These are phyloP conservation scores for Imbricaverruca yamaguchii DNA, from an alignment of 2,888 invertebrate species.

Conservation along the genomic window DNA sequence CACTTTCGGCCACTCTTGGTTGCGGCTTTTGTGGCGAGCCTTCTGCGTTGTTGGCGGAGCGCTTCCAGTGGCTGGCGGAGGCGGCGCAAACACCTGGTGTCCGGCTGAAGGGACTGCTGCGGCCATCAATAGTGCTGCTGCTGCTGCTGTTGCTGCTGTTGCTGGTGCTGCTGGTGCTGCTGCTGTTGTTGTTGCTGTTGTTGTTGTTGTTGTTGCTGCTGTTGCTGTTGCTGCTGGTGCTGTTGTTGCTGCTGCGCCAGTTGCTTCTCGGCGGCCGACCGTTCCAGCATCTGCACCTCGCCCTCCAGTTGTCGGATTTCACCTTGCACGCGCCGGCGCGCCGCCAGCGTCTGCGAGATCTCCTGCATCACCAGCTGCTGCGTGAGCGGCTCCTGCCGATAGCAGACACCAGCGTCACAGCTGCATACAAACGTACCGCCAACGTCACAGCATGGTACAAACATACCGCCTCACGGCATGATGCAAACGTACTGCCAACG, in stretches of 20 bases:
- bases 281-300: conserved; percentile 67
- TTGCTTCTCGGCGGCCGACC: conserved; percentile 23
- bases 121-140: no score
- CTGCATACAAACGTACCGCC: neutral
- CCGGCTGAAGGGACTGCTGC: conserved; percentile 33
- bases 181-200: conserved; percentile 32
- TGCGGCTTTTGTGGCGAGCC: conserved; percentile 54
- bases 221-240: conserved; percentile 35
- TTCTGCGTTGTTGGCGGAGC: conserved; percentile 34
- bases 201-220: conserved; percentile 22
- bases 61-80: conserved; percentile 26
- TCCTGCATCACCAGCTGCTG: conserved; percentile 78
- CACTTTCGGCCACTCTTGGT: conserved; percentile 86
- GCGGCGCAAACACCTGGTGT: neutral
- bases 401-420: neutral
- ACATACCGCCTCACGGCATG: no score
- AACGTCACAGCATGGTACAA: no score
- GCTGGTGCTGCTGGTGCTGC: conserved; percentile 38
- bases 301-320: conserved; percentile 67
- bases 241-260: conserved; percentile 32
- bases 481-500: no score
- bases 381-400: conserved; percentile 42
- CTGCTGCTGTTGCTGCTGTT: conserved; percentile 5
- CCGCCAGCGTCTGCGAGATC: conserved; percentile 72
- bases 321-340: conserved; percentile 73